phyloP scores from a whole-genome alignment of 2,113 vertebrate species.

The Callopanchax toddi region DNA sequence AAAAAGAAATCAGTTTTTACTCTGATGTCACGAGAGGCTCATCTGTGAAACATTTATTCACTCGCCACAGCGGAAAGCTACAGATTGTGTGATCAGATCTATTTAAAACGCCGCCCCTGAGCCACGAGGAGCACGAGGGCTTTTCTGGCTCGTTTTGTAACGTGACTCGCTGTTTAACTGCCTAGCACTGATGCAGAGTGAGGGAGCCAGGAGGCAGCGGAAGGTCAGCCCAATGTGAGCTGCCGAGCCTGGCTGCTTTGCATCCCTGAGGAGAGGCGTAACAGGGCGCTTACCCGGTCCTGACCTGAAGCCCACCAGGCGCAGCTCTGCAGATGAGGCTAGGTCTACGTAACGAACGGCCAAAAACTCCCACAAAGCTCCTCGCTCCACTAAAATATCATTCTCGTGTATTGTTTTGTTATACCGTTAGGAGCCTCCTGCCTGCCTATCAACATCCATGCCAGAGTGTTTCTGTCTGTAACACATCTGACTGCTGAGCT shows the following conservation, averaged over 20 bases:
- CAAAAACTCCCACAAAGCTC: conserved; percentile 32
- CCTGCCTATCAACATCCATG: conserved; percentile 21
- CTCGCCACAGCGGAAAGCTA: conserved; percentile 38
- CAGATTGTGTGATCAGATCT: conserved; percentile 56
- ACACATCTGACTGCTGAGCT: conserved; percentile 24
- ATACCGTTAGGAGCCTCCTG: conserved; percentile 20
- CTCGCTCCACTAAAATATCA: conserved; percentile 36
- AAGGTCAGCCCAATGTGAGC: conserved; percentile 67
- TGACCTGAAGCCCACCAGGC: conserved; percentile 38
- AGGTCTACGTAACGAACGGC: conserved; percentile 1
- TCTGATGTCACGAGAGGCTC: conserved; percentile 45
- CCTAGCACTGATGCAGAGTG: conserved; percentile 44
- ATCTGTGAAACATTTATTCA: conserved; percentile 66
- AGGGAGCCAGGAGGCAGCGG: conserved; percentile 32
- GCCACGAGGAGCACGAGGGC: conserved; percentile 41
- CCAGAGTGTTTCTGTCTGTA: conserved; percentile 21
- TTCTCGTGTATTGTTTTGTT: conserved; percentile 25
- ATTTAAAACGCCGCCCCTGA: conserved; percentile 62
- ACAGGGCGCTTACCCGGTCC: conserved; percentile 29
- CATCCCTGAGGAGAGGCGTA: conserved; percentile 35
- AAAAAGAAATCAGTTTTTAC: conserved; percentile 21
- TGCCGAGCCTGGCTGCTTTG: conserved; percentile 40
- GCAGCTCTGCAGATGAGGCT: conserved; percentile 14
- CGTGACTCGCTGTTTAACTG: conserved; percentile 62
- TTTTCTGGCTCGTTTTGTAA: conserved; percentile 52